Evolutionary conservation across 2,888 invertebrate genomes (phyloP).

Genomic region (Cryptus armator): DNA sequence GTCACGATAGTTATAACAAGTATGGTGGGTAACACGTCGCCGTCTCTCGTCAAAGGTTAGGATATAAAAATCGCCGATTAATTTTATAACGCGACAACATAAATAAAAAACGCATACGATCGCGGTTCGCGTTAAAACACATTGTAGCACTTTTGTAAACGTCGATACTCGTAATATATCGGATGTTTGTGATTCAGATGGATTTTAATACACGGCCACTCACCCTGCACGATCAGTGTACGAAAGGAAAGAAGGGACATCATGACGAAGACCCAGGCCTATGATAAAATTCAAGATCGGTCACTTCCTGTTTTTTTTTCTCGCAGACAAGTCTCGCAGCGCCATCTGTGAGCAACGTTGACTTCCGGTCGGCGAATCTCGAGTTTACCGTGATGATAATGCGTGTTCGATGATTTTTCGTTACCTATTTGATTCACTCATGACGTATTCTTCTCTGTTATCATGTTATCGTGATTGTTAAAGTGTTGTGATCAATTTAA

Average conservation of each 20-base stretch:
- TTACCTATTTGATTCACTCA: constrained; percentile 38
- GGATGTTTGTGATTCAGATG: constrained; percentile 66
- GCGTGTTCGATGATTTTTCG: constrained; percentile 3
- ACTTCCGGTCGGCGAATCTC: constrained; percentile 25
- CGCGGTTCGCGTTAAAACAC: constrained; percentile 43
- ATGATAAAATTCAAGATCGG: constrained; percentile 49
- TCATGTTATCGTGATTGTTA: constrained; percentile 42
- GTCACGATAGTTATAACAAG: constrained; percentile 27
- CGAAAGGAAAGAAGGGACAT: constrained; percentile 72
- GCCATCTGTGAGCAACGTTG: constrained; percentile 27
- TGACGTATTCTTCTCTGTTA: not conserved
- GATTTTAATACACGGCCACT: constrained; percentile 68
- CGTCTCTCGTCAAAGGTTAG: constrained; percentile 53
- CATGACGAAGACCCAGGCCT: constrained; percentile 60
- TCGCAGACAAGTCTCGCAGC: not conserved
- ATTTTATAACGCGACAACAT: constrained; percentile 10
- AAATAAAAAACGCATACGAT: constrained; percentile 47
- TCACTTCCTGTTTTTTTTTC: constrained; percentile 28
- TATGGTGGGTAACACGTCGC: constrained; percentile 23
- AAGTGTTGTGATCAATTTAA: not conserved
- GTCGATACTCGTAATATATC: constrained; percentile 32
- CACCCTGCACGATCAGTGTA: constrained; percentile 71
- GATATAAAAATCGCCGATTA: constrained; percentile 51
- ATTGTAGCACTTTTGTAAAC: constrained; percentile 34
- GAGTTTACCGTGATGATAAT: not conserved